Evolutionary conservation across 1,140 invertebrate species (phyloP).

Genomic region (Lethrus apterus): DNA sequence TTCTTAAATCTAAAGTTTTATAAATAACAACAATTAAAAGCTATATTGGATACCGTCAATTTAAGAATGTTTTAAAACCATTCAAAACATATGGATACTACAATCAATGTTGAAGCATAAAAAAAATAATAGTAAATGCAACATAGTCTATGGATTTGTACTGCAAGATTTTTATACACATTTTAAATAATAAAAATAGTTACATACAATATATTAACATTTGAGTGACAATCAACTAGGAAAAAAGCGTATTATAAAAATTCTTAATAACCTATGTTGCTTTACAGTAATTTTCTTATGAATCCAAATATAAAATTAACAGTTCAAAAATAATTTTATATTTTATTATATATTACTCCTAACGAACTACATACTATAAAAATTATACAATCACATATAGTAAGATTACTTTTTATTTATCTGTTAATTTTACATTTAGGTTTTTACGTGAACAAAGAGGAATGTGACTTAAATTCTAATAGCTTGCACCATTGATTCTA

Average conservation of each 20-base stretch:
- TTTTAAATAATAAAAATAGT: constrained; percentile 14
- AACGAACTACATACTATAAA: constrained; percentile 17
- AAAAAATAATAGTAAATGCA: constrained; percentile 14
- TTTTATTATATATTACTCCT: constrained; percentile 10
- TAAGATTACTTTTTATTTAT: constrained; percentile 10
- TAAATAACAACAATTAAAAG: too few relatives aligned
- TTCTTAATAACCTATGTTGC: constrained; percentile 14
- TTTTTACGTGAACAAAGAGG: constrained; percentile 16
- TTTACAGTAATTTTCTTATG: constrained; percentile 6
- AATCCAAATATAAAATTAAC: constrained; percentile 3
- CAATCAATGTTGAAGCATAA: constrained; percentile 22
- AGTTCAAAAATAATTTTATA: constrained; percentile 10
- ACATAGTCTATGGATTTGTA: constrained; percentile 13
- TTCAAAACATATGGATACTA: constrained; percentile 10
- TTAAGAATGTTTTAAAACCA: constrained; percentile 5
- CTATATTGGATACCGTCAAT: too few relatives aligned
- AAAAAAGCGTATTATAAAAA: constrained; percentile 16
- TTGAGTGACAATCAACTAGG: constrained; percentile 9
- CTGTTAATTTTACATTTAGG: constrained; percentile 3
- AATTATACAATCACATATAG: constrained; percentile 23
- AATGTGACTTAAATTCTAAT: constrained; percentile 28
- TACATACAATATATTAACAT: constrained; percentile 12
- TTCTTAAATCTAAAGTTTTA: too few relatives aligned
- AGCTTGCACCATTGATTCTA: constrained; percentile 35
- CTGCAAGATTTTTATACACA: constrained; percentile 12